phyloP scores from a whole-genome alignment of 2,113 vertebrate genomes.

The Stictonetta naevosa region DNA sequence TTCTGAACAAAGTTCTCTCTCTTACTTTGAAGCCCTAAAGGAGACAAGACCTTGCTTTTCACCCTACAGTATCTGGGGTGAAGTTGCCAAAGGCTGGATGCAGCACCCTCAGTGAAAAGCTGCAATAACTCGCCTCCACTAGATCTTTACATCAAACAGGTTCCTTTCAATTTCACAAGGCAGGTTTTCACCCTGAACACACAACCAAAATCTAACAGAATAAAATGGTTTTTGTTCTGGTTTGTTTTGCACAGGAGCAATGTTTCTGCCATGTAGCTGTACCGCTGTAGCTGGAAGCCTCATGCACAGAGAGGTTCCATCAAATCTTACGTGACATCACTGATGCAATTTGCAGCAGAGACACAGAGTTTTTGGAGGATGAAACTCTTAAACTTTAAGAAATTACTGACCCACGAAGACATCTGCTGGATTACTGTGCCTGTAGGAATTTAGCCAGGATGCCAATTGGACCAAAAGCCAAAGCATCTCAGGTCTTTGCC shows the following conservation, averaged over 20 bases:
- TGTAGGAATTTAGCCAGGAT: background rate
- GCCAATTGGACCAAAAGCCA: background rate
- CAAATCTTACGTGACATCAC: background rate
- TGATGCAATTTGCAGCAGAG: background rate
- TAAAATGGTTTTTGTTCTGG: background rate
- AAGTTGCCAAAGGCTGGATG: background rate
- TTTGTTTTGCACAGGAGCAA: background rate
- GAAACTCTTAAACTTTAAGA: background rate
- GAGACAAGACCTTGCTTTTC: background rate
- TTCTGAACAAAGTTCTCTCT: background rate
- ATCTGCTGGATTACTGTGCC: background rate
- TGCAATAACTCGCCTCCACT: background rate
- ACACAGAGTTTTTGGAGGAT: background rate
- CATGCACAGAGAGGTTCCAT: background rate
- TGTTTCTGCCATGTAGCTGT: background rate
- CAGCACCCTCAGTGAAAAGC: background rate
- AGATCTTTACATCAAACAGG: background rate
- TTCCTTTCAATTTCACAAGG: background rate
- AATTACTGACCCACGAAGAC: background rate
- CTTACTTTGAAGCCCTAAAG: background rate
- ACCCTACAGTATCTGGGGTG: background rate
- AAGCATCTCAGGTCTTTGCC: background rate
- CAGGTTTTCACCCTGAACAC: background rate
- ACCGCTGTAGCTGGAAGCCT: background rate
- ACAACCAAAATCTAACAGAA: background rate